Evolutionary conservation across 2,888 invertebrate genomes (phyloP).

Genomic region (Tridacna gigas): DNA sequence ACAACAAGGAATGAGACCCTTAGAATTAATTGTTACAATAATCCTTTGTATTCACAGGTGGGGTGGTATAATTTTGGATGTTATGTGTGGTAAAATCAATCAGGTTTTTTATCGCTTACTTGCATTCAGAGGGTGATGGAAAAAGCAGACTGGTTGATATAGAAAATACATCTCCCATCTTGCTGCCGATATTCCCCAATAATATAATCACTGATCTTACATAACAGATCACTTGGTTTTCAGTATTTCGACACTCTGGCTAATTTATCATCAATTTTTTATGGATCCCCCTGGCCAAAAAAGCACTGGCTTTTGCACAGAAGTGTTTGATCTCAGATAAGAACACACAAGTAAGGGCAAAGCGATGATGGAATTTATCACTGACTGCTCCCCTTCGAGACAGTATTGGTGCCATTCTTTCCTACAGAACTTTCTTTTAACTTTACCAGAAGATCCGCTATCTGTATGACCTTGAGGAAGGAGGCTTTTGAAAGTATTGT

Average conservation of each 20-base stretch:
- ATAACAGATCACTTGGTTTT: conserved; percentile 19
- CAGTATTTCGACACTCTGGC: conserved; percentile 2
- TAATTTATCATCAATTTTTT: conserved; percentile 21
- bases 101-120: conserved; percentile 5
- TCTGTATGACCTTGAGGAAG: no score
- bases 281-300: conserved; percentile 4
- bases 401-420: no score
- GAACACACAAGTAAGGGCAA: not conserved
- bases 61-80: no score
- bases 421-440: no score
- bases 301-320: conserved; percentile 2
- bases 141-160: conserved; percentile 13
- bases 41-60: no score
- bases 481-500: no score
- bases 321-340: conserved; percentile 19
- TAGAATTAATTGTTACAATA: no score
- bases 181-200: conserved; percentile 14
- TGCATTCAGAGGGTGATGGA: not conserved
- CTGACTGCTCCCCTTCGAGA: not conserved
- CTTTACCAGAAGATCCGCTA: no score
- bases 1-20: no score
- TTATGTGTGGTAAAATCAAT: no score
- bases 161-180: conserved; percentile 9
- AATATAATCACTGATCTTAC: conserved; percentile 22
- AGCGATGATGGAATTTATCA: not conserved